Base-by-base conservation (phyloP, 2,888 invertebrate species). In the Anthophora plumipes region DNA sequence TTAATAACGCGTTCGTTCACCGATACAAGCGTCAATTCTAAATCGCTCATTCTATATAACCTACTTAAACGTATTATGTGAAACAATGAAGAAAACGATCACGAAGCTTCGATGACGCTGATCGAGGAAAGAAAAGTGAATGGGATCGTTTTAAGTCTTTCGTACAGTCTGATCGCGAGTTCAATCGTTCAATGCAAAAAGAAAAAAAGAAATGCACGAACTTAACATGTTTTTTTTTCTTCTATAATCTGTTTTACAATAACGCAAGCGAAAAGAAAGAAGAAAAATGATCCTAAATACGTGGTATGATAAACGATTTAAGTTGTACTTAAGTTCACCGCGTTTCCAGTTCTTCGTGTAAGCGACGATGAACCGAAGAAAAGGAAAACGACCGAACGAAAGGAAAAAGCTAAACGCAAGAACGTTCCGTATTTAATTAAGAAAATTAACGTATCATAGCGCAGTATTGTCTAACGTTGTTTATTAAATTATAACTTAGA, bases 401-500 rank as follows among this genome's bases (percentile, higher is more conserved):
- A 71, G 66, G 43, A 57, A 76, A 74, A 76, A 74, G 54, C 55
- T 59, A 80, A 78, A 77, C 60, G 68, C 60, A 74, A n/a, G 20
- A 70, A 79, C 57, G 72, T 66, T 66, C n/a, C 63, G 57, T 31
- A n/a, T 69, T 77, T 76, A 75, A 87, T 79, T 75, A 63, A 43
- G 54, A 77, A n/a, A 77, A 73, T 71, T 74, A 80, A 77, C 74
- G 72, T 71, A 64, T 84, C 81, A 80, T 84, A 88, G 83, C 84
- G 82, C 84, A 82, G 75, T 73, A 68, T 80, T 83, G 76, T 82
- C 78, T 80, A 81, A 80, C 68, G 43, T 81, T 52, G 70, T 78
- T 80, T 82, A 82, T 80, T 85, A 82, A 83, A 88, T 88, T 86
- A 90, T 90, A 90, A 89, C 88, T 88, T 90, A 90, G 76, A 89